Percentiles rank a stretch among this genome's conserved stretches.
Evolutionary conservation across 2,113 vertebrate genomes (phyloP).

Genomic region (Megaceryle torquata): DNA sequence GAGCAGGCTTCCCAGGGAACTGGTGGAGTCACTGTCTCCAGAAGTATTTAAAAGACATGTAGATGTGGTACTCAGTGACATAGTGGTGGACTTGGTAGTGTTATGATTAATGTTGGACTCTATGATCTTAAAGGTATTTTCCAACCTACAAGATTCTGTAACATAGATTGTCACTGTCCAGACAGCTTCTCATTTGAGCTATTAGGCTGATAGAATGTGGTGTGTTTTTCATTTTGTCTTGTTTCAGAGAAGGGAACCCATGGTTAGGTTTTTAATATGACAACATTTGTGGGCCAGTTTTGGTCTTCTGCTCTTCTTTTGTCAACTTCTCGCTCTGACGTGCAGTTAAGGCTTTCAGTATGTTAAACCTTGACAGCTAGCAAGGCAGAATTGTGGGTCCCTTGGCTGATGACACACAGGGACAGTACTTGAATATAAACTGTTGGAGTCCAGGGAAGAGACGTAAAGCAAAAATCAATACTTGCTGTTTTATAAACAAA

Average conservation of each 20-base stretch:
- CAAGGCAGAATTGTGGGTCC: not conserved
- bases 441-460: not conserved
- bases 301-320: not conserved
- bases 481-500: not conserved
- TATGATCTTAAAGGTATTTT: not conserved
- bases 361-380: no score
- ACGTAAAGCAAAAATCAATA: not conserved
- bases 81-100: not conserved
- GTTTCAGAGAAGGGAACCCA: not conserved
- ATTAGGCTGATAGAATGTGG: not conserved
- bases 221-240: not conserved
- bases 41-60: not conserved
- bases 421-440: not conserved
- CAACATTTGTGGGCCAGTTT: not conserved
- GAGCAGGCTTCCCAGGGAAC: not conserved
- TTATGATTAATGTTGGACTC: no score
- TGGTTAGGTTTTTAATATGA: not conserved
- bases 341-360: not conserved
- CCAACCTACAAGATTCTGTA: not conserved
- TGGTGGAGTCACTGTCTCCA: not conserved
- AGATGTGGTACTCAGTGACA: not conserved
- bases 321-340: not conserved
- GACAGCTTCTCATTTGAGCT: not conserved
- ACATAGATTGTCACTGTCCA: not conserved
- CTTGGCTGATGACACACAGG: not conserved